Base-by-base conservation (phyloP, 1,140 invertebrate species). In the Hyposmocoma kahamanoa region DNA sequence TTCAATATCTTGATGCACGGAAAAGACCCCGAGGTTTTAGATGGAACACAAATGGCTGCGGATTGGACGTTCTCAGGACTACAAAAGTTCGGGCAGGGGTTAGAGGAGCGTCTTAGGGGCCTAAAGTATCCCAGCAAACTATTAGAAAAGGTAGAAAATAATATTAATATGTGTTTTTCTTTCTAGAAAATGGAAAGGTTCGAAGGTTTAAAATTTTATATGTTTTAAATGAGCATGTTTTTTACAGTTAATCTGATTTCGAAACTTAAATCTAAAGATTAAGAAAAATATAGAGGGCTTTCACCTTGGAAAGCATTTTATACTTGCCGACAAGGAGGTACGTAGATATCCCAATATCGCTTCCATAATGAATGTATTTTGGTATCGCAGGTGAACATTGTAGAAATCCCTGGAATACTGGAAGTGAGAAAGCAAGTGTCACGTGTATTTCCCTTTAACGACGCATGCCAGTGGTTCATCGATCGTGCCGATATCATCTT, bases 401-500 rank as follows among this genome's bases (percentile, higher is more conserved):
- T 98, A 21, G 97, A 98, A 88, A 98, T 97, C 72, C 97, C 97
- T 43, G 97, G 97, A 48, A 97, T 98, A 64, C 86, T 98, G 55
- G 97, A 98, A 89, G 95, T 97, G 56, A 89, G 95, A 47, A 97
- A 97, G 81, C 95, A 96, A 88, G 94, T 97, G 13, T 96, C 97
- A 50, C 90, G 96, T 36, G 89, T 96, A 24, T 98, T 98, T 78
- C 95, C 96, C 32, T 97, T 97, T 81, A 97, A 97, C 69, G 96
- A 98, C 67, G 96, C 96, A 18, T 97, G 96, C 70, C 96, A 98
- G 80, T 98, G 97, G 97, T 98, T 90, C 67, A 97, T 98, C 67
- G 96, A 98, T 78, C 90, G 96, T 52, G 96, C 96, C 9, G 96
- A 98, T 80, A 93, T 97, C 47, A 97, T 98, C 74, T 97, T 98